phyloP scores from a whole-genome alignment of 2,797 vertebrate species.

The Amblyopsis hoosieri region DNA sequence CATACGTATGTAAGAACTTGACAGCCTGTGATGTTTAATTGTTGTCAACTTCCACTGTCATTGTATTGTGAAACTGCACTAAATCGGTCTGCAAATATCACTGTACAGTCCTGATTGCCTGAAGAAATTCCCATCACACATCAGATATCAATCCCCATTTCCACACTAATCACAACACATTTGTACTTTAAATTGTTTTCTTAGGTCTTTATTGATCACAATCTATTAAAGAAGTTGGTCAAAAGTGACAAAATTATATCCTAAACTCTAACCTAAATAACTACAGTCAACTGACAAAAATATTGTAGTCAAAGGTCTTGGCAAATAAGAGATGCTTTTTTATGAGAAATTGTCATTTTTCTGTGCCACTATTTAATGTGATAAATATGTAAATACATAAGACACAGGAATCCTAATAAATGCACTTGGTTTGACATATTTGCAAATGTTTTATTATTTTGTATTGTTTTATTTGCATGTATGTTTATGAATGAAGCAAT shows the following conservation, averaged over 20 bases:
- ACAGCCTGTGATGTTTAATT: slow-evolving; percentile 30
- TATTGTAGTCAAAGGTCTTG: slow-evolving; percentile 16
- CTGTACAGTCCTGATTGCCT: slow-evolving; percentile 37
- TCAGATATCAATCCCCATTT: too few species aligned
- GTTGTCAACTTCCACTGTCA: slow-evolving; percentile 15
- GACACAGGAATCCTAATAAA: slow-evolving; percentile 65
- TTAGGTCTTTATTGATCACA: slow-evolving; percentile 13
- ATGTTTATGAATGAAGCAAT: not conserved
- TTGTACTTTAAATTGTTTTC: too few species aligned
- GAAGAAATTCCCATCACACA: slow-evolving; percentile 11
- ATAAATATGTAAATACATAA: slow-evolving; percentile 61
- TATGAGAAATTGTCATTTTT: slow-evolving; percentile 31
- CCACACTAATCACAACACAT: too few species aligned
- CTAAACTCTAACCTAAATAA: not conserved
- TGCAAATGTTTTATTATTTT: not conserved
- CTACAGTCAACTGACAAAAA: too few species aligned
- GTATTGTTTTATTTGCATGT: slow-evolving; percentile 9
- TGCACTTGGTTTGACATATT: slow-evolving; percentile 60
- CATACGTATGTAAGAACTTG: slow-evolving; percentile 17
- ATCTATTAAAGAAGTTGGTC: not conserved
- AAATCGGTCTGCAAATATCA: not conserved
- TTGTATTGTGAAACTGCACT: slow-evolving; percentile 10
- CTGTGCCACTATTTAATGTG: slow-evolving; percentile 27
- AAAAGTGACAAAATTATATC: slow-evolving; percentile 1
- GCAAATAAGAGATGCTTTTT: slow-evolving; percentile 14